Conservation (phyloP, 2,888 invertebrate genomes). For the Esperia sulphurella region DNA sequence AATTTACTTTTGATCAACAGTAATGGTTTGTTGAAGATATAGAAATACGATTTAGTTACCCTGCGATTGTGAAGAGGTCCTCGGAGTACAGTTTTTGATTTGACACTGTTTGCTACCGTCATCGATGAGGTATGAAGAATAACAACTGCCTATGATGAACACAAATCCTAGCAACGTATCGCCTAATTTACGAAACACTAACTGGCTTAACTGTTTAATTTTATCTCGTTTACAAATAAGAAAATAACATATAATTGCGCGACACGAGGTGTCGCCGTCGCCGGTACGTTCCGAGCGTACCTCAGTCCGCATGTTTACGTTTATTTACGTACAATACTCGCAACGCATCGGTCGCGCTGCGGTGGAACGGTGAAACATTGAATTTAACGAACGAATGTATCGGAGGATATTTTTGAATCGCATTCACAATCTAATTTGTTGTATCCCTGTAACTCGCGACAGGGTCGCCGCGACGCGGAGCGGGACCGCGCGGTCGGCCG, state of each 20-base stretch:
- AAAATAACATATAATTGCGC: conserved; percentile 4
- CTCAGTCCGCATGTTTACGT: background rate
- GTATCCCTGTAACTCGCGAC: background rate
- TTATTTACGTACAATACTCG: background rate
- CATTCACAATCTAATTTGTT: background rate
- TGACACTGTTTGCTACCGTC: conserved; percentile 31
- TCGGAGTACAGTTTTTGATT: conserved; percentile 19
- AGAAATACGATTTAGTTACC: background rate
- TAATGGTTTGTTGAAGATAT: no score
- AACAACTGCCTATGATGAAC: conserved; percentile 39
- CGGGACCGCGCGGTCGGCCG: no score
- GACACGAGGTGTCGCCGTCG: conserved; percentile 17
- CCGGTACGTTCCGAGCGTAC: conserved; percentile 12
- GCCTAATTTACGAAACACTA: conserved; percentile 29
- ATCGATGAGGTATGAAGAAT: conserved; percentile 10
- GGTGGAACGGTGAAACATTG: background rate
- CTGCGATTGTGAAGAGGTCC: background rate
- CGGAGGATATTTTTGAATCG: background rate
- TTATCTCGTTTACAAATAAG: conserved; percentile 7
- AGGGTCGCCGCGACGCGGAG: no score
- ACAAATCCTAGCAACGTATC: conserved; percentile 32
- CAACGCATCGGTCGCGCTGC: background rate
- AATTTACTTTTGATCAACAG: no score
- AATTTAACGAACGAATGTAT: background rate
- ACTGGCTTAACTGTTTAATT: conserved; percentile 20